Percentiles rank a stretch among this genome's conserved stretches.
Conservation (phyloP, 2,797 vertebrate species). For the Gymnopithys bicolor region DNA sequence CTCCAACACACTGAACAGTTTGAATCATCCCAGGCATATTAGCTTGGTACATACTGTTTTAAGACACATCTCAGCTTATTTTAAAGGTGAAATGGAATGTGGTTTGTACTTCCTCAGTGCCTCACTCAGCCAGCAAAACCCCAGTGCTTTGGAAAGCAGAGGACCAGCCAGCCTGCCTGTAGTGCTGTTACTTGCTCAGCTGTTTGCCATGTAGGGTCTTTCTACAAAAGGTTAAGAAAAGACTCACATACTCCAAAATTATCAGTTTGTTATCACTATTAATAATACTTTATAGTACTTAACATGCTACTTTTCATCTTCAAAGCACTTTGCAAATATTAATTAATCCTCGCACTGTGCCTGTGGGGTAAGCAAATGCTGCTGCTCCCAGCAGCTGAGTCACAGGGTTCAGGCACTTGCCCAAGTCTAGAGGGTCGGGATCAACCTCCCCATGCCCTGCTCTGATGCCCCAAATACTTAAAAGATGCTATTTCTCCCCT, state of each 20-base stretch:
- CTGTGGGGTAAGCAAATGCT: conserved; percentile 27
- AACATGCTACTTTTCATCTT: conserved; percentile 33
- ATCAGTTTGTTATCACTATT: conserved; percentile 12
- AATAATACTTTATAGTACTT: conserved; percentile 33
- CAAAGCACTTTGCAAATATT: conserved; percentile 50
- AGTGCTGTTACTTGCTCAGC: not conserved
- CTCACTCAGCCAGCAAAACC: not conserved
- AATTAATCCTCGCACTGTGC: conserved; percentile 44
- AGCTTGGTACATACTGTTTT: not conserved
- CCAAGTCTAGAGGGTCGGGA: not conserved
- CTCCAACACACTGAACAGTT: not conserved
- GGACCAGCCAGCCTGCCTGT: not conserved
- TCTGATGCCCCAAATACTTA: not conserved
- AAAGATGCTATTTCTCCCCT: not conserved
- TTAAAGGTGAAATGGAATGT: not conserved
- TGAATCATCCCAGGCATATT: not conserved
- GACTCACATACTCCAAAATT: not conserved
- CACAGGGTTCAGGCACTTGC: not conserved
- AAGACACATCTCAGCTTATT: not conserved
- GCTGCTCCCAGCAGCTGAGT: not conserved
- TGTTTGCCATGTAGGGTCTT: not conserved
- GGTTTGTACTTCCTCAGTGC: not conserved
- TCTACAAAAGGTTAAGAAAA: conserved; percentile 15
- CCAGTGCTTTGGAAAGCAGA: not conserved
- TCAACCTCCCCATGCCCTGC: not conserved